These are phyloP conservation scores for Athene noctua DNA, from an alignment of 2,113 vertebrate species.

Conservation along the genomic window DNA sequence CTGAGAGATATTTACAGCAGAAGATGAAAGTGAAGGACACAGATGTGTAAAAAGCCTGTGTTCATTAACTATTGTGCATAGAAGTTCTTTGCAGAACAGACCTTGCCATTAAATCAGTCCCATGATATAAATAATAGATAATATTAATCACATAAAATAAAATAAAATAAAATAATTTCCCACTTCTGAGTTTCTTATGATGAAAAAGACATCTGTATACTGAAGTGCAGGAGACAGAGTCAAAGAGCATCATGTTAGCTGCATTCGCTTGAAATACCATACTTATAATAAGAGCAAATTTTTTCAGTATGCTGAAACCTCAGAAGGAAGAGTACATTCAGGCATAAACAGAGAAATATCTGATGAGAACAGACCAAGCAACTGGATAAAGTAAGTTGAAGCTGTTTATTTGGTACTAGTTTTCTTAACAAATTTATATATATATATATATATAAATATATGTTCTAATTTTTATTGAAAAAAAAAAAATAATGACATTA, in stretches of 20 bases:
- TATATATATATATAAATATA: not conserved
- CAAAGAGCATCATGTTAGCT: not conserved
- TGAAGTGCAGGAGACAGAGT: not conserved
- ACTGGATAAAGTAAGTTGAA: not conserved
- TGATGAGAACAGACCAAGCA: not conserved
- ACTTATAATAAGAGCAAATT: not conserved
- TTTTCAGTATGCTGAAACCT: not conserved
- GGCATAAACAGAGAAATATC: not conserved
- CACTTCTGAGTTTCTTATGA: not conserved
- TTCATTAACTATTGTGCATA: not conserved
- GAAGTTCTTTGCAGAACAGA: not conserved
- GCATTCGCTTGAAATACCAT: not conserved
- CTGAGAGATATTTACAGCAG: not conserved
- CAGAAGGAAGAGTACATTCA: not conserved
- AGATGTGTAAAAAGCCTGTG: not conserved
- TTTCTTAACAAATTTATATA: fast-evolving
- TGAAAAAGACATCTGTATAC: not conserved
- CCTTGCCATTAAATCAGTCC: not conserved
- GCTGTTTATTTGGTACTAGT: not conserved
- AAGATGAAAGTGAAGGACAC: not conserved
- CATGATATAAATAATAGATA: not conserved
- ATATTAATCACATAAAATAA: not conserved
- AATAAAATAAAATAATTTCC: not conserved
- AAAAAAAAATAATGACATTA: not conserved
- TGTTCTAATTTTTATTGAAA: not conserved